Evolutionary conservation across 2,113 vertebrate species (phyloP), one percentile per base, ranked within the genome.

Genomic region (Boulengeromyrus knoepffleri): DNA sequence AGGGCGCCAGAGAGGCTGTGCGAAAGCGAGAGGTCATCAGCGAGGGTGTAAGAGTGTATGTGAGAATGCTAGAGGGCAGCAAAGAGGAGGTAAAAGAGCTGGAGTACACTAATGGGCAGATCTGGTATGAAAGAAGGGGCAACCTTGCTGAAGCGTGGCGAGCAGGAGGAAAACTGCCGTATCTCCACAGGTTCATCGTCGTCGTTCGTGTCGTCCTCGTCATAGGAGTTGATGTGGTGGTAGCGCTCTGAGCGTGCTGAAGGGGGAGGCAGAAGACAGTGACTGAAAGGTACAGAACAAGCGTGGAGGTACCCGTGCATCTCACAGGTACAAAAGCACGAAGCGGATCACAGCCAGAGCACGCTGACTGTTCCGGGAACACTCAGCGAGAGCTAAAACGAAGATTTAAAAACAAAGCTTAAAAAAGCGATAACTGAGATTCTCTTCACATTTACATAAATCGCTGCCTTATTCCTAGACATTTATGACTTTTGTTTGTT

Each of bases 181-280:
- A 99, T 98, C 94, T 99, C 98, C 92, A 99, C 97, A 0, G 97
- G 97, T 91, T 99, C 98, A 12, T 99, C 98, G 15, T 99, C 97
- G 50, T 99, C 98, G 0, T 98, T 98, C 0, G 97, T 98, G 94
- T 99, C 98, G 3, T 99, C 98, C 83, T 98, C 98, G 3, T 98
- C 97, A 0, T 98, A 98, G 0, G 97, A 97, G 92, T 98, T 97
- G 92, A 98, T 95, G 84, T 99, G 98, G 87, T 96, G 97, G 91
- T 98, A 99, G 53, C 97, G 97, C 93, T 99, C 98, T 0, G 97
- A 97, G 74, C 98, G 97, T 0, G 97, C 98, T 98, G 95, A 42
- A 88, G 90, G 87, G 90, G 83, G 10, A 53, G 87, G 66, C 6
- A 45, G n/a, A 27, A 58, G 36, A 88, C 12, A 90, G 2, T 17